phyloP scores from a whole-genome alignment of 2,113 vertebrate species.

The Salminus brasiliensis region DNA sequence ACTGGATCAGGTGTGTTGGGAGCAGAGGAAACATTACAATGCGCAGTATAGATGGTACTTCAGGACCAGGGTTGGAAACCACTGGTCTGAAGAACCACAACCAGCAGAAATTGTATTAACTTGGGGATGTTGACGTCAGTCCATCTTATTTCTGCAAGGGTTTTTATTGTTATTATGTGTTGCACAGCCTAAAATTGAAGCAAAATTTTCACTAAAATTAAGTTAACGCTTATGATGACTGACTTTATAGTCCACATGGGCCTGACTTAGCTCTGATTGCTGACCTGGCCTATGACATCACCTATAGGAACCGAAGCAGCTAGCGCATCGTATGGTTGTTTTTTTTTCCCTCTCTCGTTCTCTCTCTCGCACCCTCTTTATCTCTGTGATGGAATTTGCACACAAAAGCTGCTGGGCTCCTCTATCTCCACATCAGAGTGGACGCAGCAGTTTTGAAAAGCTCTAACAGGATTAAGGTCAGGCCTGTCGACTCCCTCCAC shows the following conservation, averaged over 20 bases:
- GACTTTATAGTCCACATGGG: not conserved
- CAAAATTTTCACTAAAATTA: not conserved
- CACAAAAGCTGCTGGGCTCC: constrained; percentile 66
- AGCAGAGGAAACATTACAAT: no score
- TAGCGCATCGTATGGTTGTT: constrained; percentile 11
- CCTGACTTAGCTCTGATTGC: not conserved
- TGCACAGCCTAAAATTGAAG: no score
- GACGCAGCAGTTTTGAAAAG: constrained; percentile 81
- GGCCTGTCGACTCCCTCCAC: constrained; percentile 44
- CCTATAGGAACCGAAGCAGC: constrained; percentile 30
- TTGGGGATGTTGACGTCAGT: no score
- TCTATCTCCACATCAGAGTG: constrained; percentile 76
- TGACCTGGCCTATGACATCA: constrained; percentile 24
- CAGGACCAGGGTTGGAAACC: no score
- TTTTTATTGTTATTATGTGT: no score
- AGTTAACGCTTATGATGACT: not conserved
- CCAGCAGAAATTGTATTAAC: no score
- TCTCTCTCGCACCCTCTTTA: not conserved
- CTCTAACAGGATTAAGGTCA: constrained; percentile 78
- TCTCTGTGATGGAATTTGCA: constrained; percentile 67
- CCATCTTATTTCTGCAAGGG: no score
- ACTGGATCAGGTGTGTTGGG: no score
- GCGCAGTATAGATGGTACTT: no score
- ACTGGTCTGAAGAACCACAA: no score
- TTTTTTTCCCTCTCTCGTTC: not conserved